Evolutionary conservation across 2,797 vertebrate species (phyloP).

Genomic region (Neosilurus mollespiculum): DNA sequence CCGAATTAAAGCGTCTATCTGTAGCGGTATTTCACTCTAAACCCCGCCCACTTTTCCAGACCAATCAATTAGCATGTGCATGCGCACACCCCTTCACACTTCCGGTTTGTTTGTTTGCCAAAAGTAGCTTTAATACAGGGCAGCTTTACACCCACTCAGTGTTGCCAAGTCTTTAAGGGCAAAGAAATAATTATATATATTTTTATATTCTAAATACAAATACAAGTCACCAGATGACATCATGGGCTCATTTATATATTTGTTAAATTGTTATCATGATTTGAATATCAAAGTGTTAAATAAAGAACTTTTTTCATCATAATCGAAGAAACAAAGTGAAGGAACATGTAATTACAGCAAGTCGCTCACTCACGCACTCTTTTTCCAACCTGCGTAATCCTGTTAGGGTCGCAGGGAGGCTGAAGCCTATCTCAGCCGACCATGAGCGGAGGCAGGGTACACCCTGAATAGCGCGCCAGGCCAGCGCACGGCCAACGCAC

Average conservation of each 20-base stretch:
- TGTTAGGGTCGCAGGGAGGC: too few species aligned
- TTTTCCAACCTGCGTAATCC: too few species aligned
- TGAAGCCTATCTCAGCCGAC: too few species aligned
- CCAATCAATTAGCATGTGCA: not conserved
- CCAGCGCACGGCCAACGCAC: too few species aligned
- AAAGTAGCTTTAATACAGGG: not conserved
- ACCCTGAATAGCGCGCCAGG: too few species aligned
- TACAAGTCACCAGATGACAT: not conserved
- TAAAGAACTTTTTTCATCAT: too few species aligned
- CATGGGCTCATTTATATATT: not conserved
- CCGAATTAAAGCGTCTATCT: slow-evolving; percentile 46
- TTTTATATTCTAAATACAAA: too few species aligned
- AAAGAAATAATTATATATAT: not conserved
- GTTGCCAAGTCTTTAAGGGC: not conserved
- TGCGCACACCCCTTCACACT: not conserved
- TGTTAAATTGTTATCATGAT: not conserved
- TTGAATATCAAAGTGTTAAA: not conserved
- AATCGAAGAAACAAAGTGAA: too few species aligned
- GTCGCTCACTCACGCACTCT: too few species aligned
- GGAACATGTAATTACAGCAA: too few species aligned
- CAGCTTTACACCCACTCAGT: not conserved
- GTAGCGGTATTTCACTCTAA: not conserved
- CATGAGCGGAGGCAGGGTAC: too few species aligned
- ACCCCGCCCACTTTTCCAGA: not conserved
- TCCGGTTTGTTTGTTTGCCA: not conserved